These are phyloP conservation scores for Spodoptera littoralis DNA, from an alignment of 2,888 invertebrate species.

Conservation along the genomic window DNA sequence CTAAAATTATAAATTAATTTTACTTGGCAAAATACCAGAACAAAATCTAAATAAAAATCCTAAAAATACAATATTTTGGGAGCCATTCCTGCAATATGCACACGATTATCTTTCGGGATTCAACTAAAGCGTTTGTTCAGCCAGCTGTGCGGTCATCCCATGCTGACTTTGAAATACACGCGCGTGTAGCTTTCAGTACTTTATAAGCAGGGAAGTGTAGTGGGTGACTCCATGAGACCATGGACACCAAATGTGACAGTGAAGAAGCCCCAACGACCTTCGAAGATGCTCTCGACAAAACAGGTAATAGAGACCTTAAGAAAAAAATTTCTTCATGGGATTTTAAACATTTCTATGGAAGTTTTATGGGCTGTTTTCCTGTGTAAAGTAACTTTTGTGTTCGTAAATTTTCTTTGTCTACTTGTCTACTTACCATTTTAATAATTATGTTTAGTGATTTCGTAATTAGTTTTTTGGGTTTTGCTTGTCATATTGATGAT, in stretches of 20 bases:
- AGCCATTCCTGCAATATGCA: neutral
- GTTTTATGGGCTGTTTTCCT: neutral
- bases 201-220: slow-evolving; percentile 58
- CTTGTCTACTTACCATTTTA: neutral
- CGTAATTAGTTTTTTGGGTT: slow-evolving; percentile 18
- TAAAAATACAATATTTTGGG: slow-evolving; percentile 7
- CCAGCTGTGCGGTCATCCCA: slow-evolving; percentile 60
- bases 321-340: neutral
- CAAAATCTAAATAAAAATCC: too few relatives aligned
- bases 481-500: slow-evolving; percentile 39
- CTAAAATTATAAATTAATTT: neutral
- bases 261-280: slow-evolving; percentile 65
- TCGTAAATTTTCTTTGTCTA: slow-evolving; percentile 19
- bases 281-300: slow-evolving; percentile 77
- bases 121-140: slow-evolving; percentile 4
- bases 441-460: slow-evolving; percentile 6
- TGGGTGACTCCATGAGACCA: slow-evolving; percentile 52
- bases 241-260: slow-evolving; percentile 45
- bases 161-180: slow-evolving; percentile 71
- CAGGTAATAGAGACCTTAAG: slow-evolving; percentile 63
- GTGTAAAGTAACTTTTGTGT: neutral
- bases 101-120: slow-evolving; percentile 10
- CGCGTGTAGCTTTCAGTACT: slow-evolving; percentile 72
- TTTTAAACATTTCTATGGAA: neutral
- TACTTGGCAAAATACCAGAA: too few relatives aligned